Conservation (phyloP, 2,113 vertebrate species). For the Gymnarchus niloticus region DNA sequence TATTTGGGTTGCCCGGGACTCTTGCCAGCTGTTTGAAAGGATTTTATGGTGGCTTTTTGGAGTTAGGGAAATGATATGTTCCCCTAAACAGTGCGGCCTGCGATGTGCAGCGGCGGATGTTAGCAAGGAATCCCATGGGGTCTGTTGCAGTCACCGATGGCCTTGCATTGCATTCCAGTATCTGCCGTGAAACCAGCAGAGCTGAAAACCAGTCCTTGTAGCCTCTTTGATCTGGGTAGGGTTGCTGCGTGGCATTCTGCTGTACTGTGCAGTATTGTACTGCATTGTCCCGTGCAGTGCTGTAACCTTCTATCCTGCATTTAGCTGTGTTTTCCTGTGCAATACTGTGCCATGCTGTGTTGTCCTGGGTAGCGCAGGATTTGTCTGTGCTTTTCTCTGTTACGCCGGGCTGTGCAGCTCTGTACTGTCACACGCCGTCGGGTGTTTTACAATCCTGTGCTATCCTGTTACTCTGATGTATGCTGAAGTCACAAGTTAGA, state of each 20-base stretch:
- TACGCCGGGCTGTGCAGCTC: not conserved
- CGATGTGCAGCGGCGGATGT: too few species aligned
- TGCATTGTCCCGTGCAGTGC: not conserved
- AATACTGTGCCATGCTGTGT: not conserved
- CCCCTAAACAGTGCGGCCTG: too few species aligned
- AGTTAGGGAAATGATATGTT: too few species aligned
- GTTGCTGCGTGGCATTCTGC: not conserved
- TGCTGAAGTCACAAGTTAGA: not conserved
- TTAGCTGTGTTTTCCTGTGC: not conserved
- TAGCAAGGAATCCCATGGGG: not conserved
- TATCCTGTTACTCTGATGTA: not conserved
- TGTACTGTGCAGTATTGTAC: not conserved
- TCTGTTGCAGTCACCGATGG: not conserved
- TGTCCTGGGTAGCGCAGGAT: not conserved
- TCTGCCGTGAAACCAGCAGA: not conserved
- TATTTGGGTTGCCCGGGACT: not conserved
- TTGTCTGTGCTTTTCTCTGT: not conserved
- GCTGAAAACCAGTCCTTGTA: not conserved
- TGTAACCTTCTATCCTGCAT: too few species aligned
- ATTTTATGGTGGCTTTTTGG: conserved; percentile 16
- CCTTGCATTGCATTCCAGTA: not conserved
- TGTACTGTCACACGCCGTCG: not conserved
- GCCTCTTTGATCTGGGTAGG: not conserved
- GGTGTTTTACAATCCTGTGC: not conserved
- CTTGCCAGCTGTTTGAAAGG: not conserved